Conservation (phyloP, 2,113 vertebrate genomes). For the Solenodon paradoxus region DNA sequence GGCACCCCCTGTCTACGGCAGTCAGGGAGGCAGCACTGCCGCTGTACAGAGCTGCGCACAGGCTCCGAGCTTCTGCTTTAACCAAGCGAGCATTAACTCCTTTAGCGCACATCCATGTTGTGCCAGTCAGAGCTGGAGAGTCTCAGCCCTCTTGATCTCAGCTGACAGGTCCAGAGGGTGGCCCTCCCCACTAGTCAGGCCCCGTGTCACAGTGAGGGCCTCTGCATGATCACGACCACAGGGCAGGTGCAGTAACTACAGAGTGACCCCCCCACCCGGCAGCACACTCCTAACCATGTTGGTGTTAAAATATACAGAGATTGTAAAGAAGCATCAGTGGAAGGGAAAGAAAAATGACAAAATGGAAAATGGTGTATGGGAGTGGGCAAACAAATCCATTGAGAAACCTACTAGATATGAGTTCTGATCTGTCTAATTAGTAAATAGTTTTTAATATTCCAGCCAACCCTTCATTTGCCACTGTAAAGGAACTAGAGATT, state of each 20-base stretch:
- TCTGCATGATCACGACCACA: background rate
- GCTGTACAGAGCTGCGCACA: slow-evolving; percentile 45
- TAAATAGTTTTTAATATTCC: slow-evolving; percentile 24
- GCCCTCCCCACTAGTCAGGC: too few species aligned
- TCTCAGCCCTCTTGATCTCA: background rate
- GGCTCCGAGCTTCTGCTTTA: too few species aligned
- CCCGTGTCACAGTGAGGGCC: background rate
- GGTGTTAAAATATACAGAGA: background rate
- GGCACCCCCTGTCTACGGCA: too few species aligned
- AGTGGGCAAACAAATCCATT: background rate
- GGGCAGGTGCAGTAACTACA: background rate
- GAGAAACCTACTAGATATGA: background rate
- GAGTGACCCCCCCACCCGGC: background rate
- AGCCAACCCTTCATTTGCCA: slow-evolving; percentile 30
- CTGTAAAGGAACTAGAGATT: slow-evolving; percentile 13
- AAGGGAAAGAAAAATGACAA: background rate
- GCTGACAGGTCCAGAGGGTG: too few species aligned
- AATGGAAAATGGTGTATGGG: background rate
- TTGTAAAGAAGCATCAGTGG: background rate
- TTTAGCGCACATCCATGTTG: too few species aligned
- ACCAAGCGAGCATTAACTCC: too few species aligned
- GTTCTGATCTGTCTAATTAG: slow-evolving; percentile 41
- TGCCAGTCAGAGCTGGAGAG: background rate
- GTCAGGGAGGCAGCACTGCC: background rate
- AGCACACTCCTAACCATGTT: background rate